These are phyloP conservation scores for Drosophila baimaii DNA, from an alignment of 1,140 invertebrate species.

Conservation along the genomic window DNA sequence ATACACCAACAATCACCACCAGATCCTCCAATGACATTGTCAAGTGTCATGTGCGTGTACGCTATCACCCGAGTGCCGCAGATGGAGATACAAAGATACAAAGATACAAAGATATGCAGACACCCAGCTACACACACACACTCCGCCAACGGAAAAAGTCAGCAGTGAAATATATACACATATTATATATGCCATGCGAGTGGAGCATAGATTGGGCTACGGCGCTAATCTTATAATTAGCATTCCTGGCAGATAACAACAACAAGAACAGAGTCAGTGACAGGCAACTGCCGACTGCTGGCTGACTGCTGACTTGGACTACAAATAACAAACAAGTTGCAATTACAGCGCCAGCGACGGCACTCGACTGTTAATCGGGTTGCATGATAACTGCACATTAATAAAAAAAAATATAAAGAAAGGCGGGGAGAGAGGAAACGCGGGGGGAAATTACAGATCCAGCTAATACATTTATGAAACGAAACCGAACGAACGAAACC, in stretches of 20 bases:
- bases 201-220: conserved; percentile 56
- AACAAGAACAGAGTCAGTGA: conserved; percentile 61
- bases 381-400: conserved; percentile 82
- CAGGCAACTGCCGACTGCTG: conserved; percentile 29
- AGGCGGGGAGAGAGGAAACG: conserved; percentile 12
- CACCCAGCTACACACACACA: conserved; percentile 34
- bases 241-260: conserved; percentile 81
- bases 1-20: conserved; percentile 27
- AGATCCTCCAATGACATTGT: conserved; percentile 52
- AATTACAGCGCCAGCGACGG: conserved; percentile 60
- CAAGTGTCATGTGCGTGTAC: conserved; percentile 69
- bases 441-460: conserved; percentile 51
- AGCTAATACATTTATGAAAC: conserved; percentile 82
- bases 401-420: conserved; percentile 70
- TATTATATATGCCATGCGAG: conserved; percentile 21
- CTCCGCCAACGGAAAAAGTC: conserved; percentile 23
- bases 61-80: conserved; percentile 60
- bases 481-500: conserved; percentile 70
- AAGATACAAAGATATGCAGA: conserved; percentile 35
- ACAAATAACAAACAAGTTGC: conserved; percentile 82
- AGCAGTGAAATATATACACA: conserved; percentile 21
- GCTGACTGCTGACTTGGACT: conserved; percentile 57
- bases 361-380: conserved; percentile 74
- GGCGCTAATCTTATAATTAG: conserved; percentile 81
- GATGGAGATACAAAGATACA: conserved; percentile 53